Evolutionary conservation across 1,140 invertebrate genomes (phyloP), one percentile per base, ranked within the genome.

Genomic region (Drosophila pseudoananassae): DNA sequence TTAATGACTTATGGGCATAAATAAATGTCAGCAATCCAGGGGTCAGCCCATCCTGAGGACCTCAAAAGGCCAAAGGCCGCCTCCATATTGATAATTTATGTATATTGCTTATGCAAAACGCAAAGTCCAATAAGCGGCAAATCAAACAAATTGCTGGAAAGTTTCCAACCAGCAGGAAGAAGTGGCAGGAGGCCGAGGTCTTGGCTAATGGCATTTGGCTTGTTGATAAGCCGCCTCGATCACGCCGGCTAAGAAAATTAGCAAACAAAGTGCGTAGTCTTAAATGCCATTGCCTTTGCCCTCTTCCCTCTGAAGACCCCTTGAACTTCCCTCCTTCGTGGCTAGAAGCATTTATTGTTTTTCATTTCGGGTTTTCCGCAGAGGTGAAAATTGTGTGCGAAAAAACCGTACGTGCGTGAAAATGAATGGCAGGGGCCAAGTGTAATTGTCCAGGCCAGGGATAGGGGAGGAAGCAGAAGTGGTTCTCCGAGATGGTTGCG

Each of bases 351-450:
- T 66, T 47, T 63, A 31, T 55, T 57, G 58, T 25, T 65, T 58
- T 65, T 49, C 45, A 40, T 75, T 53, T 65, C 63, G 47, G 50
- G 43, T 51, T 54, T 65, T 54, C 52, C 45, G 63, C 66, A 69
- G 70, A 87, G 78, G 82, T 87, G 82, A 87, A 87, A 87, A 87
- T 87, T 88, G 82, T 88, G 83, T 87, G 82, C 83, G 82, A 87
- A 87, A 87, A 70, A 87, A 71, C 76, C 70, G 82, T 87, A 87
- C 82, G 82, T 88, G 82, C 82, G 78, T 87, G 75, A 87, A 88
- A 82, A 82, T 84, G 81, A 65, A 78, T 78, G 79, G 73, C 66
- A 65, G 64, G 59, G 70, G 79, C 76, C 63, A 71, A 87, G 79
- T 78, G 78, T 85, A 85, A 85, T 85, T 87, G 82, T 85, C 76